Conservation (phyloP, 2,797 vertebrate genomes). For the Gouania willdenowi region DNA sequence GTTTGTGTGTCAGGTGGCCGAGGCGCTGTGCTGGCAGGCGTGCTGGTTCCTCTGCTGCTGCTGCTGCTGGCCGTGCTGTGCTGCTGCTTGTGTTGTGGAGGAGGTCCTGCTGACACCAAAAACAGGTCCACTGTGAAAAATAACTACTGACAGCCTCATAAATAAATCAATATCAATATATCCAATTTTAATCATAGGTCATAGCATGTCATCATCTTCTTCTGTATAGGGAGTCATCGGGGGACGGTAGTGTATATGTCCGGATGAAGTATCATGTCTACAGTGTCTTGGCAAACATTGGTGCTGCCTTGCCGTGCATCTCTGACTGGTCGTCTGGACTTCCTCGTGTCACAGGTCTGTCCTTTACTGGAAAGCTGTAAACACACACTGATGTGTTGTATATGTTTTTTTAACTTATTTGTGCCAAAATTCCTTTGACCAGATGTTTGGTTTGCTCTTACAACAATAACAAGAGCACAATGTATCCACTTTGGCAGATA, state of each 20-base stretch:
- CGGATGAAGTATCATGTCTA: slow-evolving; percentile 90
- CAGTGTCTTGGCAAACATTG: slow-evolving; percentile 83
- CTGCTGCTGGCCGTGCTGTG: slow-evolving; percentile 78
- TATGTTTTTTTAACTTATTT: no score
- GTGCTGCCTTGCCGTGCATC: slow-evolving; percentile 81
- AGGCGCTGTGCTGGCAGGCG: slow-evolving; percentile 69
- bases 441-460: no score
- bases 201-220: no score
- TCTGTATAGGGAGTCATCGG: slow-evolving; percentile 61
- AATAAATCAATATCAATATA: background rate
- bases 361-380: no score
- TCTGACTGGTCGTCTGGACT: slow-evolving; percentile 82
- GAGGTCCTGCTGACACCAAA: slow-evolving; percentile 67
- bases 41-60: slow-evolving; percentile 81
- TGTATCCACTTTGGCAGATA: no score
- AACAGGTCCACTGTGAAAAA: slow-evolving; percentile 73
- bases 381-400: no score
- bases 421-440: background rate
- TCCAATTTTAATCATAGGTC: background rate
- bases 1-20: slow-evolving; percentile 34
- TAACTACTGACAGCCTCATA: no score
- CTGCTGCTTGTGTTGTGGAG: slow-evolving; percentile 84
- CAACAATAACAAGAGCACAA: no score
- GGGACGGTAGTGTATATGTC: slow-evolving; percentile 67
- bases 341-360: slow-evolving; percentile 90